phyloP scores from a whole-genome alignment of 2,888 invertebrate genomes.

The Plagodis pulveraria region DNA sequence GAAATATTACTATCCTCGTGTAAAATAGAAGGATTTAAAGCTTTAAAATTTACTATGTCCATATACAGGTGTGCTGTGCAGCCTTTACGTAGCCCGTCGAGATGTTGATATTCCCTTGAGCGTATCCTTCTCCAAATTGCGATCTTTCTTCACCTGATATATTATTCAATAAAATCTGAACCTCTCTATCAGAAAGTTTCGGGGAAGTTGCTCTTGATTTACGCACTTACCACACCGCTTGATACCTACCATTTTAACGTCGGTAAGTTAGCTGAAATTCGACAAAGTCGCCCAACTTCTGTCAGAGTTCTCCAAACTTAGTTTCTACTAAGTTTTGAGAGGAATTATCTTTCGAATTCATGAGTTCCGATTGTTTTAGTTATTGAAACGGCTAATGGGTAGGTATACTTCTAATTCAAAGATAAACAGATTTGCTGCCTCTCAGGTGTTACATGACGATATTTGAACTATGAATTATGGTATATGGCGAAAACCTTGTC shows the following conservation, averaged over 20 bases:
- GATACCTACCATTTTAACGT: conserved; percentile 6
- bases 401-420: conserved; percentile 22
- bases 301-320: conserved; percentile 2
- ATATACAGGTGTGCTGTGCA: no score
- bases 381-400: conserved; percentile 26
- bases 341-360: conserved; percentile 15
- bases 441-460: no score
- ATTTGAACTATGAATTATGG: no score
- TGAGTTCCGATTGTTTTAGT: conserved; percentile 22
- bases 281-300: conserved; percentile 4
- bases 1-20: no score
- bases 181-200: conserved; percentile 17
- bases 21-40: no score
- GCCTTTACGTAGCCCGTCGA: no score
- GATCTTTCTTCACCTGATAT: background rate
- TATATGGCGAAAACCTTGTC: no score
- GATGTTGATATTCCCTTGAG: no score
- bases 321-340: conserved; percentile 6
- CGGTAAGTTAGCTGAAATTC: conserved; percentile 2
- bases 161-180: conserved; percentile 8
- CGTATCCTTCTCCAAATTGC: no score
- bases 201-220: conserved; percentile 9
- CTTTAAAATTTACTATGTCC: no score
- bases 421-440: background rate
- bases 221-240: conserved; percentile 1